A percentile compares a stretch with the other conserved stretches of the same genome.
phyloP scores from a whole-genome alignment of 2,888 invertebrate species.

The Netelia melanura region DNA sequence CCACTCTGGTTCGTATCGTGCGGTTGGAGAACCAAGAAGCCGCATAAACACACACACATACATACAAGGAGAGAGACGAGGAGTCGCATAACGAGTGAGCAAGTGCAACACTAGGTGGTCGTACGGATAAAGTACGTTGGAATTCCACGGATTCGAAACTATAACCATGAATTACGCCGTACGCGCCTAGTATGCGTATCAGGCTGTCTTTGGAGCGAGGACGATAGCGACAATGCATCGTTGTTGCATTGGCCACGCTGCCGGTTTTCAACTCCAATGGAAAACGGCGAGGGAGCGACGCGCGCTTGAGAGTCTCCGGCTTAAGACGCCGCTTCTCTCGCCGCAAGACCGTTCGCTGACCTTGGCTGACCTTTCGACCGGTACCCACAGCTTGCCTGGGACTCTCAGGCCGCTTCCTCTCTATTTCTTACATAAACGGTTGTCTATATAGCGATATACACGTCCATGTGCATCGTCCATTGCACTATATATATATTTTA shows the following conservation, averaged over 20 bases:
- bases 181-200: too few species aligned
- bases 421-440: constrained; percentile 37
- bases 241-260: too few species aligned
- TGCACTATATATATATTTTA: background rate
- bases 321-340: constrained; percentile 56
- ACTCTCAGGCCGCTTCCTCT: constrained; percentile 50
- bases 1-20: constrained; percentile 12
- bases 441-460: background rate
- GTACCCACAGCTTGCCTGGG: constrained; percentile 58
- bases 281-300: constrained; percentile 20
- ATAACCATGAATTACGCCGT: too few species aligned
- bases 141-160: too few species aligned
- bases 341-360: constrained; percentile 71
- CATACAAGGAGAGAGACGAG: too few species aligned
- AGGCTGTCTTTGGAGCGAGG: too few species aligned
- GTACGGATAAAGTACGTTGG: too few species aligned
- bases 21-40: background rate
- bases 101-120: constrained; percentile 8
- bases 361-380: constrained; percentile 73
- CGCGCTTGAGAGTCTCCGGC: constrained; percentile 28
- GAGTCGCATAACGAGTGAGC: background rate
- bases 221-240: too few species aligned
- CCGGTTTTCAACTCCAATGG: too few species aligned
- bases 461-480: background rate
- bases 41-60: constrained; percentile 1